Conservation (phyloP, 2,113 vertebrate genomes). For the Uria lomvia region DNA sequence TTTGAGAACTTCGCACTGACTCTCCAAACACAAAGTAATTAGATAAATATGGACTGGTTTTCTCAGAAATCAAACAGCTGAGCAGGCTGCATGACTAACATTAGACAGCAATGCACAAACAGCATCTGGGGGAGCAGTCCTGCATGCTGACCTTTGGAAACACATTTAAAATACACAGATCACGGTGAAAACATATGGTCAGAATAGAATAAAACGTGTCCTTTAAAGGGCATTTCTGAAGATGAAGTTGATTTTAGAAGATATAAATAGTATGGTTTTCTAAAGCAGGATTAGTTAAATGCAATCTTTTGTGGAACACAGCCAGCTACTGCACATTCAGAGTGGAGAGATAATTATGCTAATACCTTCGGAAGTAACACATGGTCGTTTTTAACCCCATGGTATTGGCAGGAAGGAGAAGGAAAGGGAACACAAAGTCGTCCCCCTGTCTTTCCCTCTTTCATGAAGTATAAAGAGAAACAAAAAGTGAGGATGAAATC, state of each 20-base stretch:
- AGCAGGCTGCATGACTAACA: neutral
- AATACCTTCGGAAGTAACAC: neutral
- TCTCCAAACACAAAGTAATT: neutral
- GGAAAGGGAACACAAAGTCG: neutral
- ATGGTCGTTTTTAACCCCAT: neutral
- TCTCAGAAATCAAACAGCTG: neutral
- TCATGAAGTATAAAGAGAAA: neutral
- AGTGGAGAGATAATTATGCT: neutral
- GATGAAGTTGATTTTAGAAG: neutral
- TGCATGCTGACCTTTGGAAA: neutral
- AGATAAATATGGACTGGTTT: neutral
- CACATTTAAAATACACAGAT: neutral
- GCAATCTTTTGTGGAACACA: neutral
- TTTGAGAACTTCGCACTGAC: neutral
- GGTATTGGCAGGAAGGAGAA: neutral
- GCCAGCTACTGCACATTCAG: neutral
- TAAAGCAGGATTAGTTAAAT: constrained; percentile 15
- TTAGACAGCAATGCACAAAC: neutral
- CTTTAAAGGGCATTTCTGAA: constrained; percentile 46
- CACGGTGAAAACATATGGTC: neutral
- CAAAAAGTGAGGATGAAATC: neutral
- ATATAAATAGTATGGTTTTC: neutral
- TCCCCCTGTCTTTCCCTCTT: neutral
- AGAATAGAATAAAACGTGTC: neutral
- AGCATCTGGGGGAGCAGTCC: neutral